phyloP scores from a whole-genome alignment of 1,140 invertebrate species.

The Fopius arisanus region DNA sequence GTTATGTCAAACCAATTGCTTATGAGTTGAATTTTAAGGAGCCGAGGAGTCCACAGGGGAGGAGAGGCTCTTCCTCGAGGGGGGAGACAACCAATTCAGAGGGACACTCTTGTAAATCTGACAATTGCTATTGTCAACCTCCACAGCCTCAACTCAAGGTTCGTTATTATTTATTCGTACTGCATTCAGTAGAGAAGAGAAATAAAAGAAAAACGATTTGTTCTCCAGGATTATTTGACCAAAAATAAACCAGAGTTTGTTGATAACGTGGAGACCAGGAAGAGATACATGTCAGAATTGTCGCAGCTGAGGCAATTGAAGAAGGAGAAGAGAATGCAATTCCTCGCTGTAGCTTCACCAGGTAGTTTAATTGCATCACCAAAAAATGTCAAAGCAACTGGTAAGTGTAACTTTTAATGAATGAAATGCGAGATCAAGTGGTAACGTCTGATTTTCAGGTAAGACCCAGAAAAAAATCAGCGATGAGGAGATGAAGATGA shows the following conservation, averaged over 20 bases:
- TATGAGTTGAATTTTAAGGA: constrained; percentile 56
- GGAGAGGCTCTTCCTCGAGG: constrained; percentile 7
- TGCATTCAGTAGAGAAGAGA: too few species aligned
- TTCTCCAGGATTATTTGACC: constrained; percentile 54
- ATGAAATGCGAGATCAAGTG: too few species aligned
- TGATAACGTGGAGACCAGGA: constrained; percentile 57
- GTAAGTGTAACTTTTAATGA: constrained; percentile 25
- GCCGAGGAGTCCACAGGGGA: constrained; percentile 4
- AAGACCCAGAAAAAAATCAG: constrained; percentile 56
- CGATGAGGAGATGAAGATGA: constrained; percentile 60
- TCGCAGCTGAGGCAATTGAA: constrained; percentile 54
- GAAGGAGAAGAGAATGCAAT: constrained; percentile 53
- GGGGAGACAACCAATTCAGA: not conserved
- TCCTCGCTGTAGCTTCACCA: constrained; percentile 54
- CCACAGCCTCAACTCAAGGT: constrained; percentile 12
- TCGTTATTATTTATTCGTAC: too few species aligned
- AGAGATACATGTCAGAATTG: constrained; percentile 58
- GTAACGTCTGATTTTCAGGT: constrained; percentile 45
- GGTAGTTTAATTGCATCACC: constrained; percentile 41
- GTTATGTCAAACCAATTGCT: constrained; percentile 57
- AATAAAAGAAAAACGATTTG: not conserved
- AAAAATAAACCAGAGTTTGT: constrained; percentile 60
- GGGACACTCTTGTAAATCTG: not conserved
- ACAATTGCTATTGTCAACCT: not conserved
- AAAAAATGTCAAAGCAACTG: constrained; percentile 36